These are phyloP conservation scores for Stratiomys singularior DNA, from an alignment of 2,888 invertebrate genomes.

Conservation along the genomic window DNA sequence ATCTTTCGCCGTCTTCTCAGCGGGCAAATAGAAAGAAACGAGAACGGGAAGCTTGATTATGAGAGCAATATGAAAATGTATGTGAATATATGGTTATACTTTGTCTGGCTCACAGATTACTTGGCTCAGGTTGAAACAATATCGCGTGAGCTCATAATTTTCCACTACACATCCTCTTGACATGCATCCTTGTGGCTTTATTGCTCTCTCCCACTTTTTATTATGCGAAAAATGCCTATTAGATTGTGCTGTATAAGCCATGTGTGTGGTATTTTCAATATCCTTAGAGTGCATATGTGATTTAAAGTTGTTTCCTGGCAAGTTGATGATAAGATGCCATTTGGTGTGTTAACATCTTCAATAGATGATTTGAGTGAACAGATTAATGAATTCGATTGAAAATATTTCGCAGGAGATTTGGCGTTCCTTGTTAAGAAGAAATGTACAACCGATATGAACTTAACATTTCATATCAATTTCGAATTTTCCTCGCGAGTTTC, in stretches of 20 bases:
- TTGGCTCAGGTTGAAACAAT: constrained; percentile 7
- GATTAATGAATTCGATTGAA: too few species aligned
- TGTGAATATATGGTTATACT: background rate
- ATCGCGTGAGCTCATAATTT: constrained; percentile 31
- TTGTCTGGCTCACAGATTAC: constrained; percentile 19
- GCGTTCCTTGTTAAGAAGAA: too few species aligned
- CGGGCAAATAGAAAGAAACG: background rate
- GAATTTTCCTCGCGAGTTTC: too few species aligned
- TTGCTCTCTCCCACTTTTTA: constrained; percentile 25
- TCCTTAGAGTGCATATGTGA: background rate
- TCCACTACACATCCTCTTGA: constrained; percentile 38
- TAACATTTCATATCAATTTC: too few species aligned
- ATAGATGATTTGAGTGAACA: too few species aligned
- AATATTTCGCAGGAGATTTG: too few species aligned
- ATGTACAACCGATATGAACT: too few species aligned
- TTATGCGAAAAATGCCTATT: constrained; percentile 19
- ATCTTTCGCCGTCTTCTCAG: background rate
- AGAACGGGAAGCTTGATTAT: background rate
- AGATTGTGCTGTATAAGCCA: background rate
- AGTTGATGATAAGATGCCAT: too few species aligned
- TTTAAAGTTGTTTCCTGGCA: background rate
- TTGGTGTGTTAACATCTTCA: too few species aligned
- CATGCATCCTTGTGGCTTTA: constrained; percentile 30
- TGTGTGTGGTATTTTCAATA: background rate
- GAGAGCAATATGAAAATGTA: constrained; percentile 9